Percentiles rank a stretch among this genome's conserved stretches.
These are phyloP conservation scores for Crioceris asparagi DNA, from an alignment of 2,888 invertebrate species.

Conservation along the genomic window DNA sequence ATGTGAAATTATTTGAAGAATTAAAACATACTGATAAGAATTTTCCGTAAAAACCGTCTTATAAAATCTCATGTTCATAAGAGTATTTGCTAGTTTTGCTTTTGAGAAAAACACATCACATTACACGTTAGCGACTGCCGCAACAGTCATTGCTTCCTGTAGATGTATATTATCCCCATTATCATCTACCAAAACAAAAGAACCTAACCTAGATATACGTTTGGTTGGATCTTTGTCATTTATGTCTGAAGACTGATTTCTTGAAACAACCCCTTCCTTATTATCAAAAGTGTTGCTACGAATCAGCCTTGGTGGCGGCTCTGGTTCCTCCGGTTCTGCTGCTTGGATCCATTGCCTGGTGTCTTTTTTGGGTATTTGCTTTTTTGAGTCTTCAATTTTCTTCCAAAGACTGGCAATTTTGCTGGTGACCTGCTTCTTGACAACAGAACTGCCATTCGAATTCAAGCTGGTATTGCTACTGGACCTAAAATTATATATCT, in stretches of 20 bases:
- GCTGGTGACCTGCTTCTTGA: constrained; percentile 57
- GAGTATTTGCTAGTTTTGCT: neutral
- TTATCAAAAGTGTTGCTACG: constrained; percentile 59
- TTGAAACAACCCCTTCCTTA: constrained; percentile 25
- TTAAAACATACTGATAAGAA: too few species aligned
- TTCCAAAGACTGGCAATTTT: constrained; percentile 75
- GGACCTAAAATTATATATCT: constrained; percentile 33
- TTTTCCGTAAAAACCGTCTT: neutral
- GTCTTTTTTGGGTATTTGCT: constrained; percentile 42
- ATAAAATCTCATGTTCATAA: neutral
- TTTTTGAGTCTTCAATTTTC: constrained; percentile 59
- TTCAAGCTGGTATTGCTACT: constrained; percentile 47
- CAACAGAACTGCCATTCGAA: constrained; percentile 37
- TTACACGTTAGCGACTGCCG: neutral
- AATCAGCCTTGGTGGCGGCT: constrained; percentile 40
- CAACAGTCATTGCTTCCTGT: neutral
- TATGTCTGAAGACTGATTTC: constrained; percentile 18
- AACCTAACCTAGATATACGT: constrained; percentile 41
- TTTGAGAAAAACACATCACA: neutral
- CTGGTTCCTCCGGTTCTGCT: constrained; percentile 29
- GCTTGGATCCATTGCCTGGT: constrained; percentile 32
- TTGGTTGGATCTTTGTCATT: constrained; percentile 33
- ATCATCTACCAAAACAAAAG: constrained; percentile 40
- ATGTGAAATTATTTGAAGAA: neutral
- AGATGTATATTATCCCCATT: neutral